Conservation (phyloP, 1,140 invertebrate genomes). For the Sogatella furcifera region DNA sequence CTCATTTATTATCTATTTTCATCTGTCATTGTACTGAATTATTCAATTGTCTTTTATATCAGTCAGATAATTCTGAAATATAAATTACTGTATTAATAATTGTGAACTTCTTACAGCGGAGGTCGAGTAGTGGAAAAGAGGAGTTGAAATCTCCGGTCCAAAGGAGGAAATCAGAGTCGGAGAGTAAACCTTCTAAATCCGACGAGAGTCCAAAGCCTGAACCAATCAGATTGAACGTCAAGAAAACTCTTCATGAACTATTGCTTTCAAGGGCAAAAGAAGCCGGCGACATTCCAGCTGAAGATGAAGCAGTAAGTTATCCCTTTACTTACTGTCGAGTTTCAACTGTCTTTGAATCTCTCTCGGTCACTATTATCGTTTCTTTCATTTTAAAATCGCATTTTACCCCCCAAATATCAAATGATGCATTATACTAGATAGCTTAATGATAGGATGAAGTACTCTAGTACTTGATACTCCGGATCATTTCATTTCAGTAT, state of each 20-base stretch:
- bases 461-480: too few relatives aligned
- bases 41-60: too few relatives aligned
- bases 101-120: not conserved
- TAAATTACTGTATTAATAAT: too few relatives aligned
- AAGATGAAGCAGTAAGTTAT: constrained; percentile 43
- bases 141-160: constrained; percentile 20
- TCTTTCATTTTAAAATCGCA: not conserved
- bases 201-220: constrained; percentile 36
- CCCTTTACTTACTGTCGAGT: not conserved
- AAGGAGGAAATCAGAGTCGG: constrained; percentile 20
- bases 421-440: too few relatives aligned
- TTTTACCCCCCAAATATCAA: too few relatives aligned
- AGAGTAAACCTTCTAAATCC: not conserved
- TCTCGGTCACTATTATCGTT: not conserved
- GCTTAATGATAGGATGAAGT: too few relatives aligned
- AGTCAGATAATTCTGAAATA: too few relatives aligned
- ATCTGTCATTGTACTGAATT: too few relatives aligned
- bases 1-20: too few relatives aligned
- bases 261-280: constrained; percentile 52
- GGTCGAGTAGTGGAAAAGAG: constrained; percentile 1
- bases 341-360: too few relatives aligned
- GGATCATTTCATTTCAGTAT: too few relatives aligned
- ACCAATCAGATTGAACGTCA: constrained; percentile 65
- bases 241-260: constrained; percentile 64
- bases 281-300: constrained; percentile 46